phyloP scores from a whole-genome alignment of 1,140 invertebrate species.

The Dinothrombium tinctorium region DNA sequence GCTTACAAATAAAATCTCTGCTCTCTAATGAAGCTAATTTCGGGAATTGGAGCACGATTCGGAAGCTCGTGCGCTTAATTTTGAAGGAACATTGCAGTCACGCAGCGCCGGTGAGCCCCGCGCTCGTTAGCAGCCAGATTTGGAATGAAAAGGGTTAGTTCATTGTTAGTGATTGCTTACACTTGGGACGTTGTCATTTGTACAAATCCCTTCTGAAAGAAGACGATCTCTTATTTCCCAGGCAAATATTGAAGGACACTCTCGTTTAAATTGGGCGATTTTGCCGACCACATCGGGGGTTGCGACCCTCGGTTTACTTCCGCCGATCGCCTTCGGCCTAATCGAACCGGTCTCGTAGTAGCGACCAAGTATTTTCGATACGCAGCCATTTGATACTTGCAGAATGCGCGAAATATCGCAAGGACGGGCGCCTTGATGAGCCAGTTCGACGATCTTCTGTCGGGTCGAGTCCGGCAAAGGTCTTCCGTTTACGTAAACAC shows the following conservation, averaged over 20 bases:
- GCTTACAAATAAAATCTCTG: background rate
- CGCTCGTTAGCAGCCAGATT: background rate
- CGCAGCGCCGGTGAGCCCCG: background rate
- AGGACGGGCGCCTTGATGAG: conserved; percentile 80
- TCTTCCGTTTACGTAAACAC: conserved; percentile 88
- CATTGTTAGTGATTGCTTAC: conserved; percentile 65
- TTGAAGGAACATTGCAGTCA: background rate
- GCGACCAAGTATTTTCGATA: conserved; percentile 79
- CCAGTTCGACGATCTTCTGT: conserved; percentile 86
- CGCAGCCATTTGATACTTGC: conserved; percentile 73
- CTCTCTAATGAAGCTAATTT: background rate
- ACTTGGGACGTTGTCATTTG: conserved; percentile 96
- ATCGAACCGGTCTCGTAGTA: conserved; percentile 98
- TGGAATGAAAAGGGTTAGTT: background rate
- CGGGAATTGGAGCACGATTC: background rate
- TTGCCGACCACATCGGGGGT: conserved; percentile 75
- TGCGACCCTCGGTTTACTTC: conserved; percentile 86
- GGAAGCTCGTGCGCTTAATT: background rate
- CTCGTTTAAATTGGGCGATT: conserved; percentile 82
- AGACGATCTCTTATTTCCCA: conserved; percentile 93
- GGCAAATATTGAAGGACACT: conserved; percentile 91
- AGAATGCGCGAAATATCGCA: conserved; percentile 94
- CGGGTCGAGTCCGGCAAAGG: conserved; percentile 82
- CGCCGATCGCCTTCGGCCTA: conserved; percentile 77
- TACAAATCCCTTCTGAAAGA: conserved; percentile 85